These are phyloP conservation scores for Nomada ferruginata DNA, from an alignment of 2,888 invertebrate genomes.

Conservation along the genomic window DNA sequence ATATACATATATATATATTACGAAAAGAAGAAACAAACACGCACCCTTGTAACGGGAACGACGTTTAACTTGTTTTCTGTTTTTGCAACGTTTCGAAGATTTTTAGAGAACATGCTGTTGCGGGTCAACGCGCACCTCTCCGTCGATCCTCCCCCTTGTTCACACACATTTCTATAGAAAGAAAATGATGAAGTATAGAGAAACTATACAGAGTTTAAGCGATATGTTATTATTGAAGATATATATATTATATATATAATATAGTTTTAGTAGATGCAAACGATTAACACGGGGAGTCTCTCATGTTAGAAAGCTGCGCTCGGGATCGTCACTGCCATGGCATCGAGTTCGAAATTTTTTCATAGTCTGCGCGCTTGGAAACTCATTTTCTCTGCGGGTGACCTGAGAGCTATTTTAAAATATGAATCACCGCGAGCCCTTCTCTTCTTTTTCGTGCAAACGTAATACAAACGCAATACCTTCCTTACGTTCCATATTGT, in stretches of 20 bases:
- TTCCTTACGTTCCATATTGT: not conserved
- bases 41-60: constrained; percentile 42
- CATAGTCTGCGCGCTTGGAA: constrained; percentile 6
- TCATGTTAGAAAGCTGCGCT: constrained; percentile 60
- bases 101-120: constrained; percentile 58
- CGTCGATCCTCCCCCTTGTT: constrained; percentile 46
- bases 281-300: constrained; percentile 39
- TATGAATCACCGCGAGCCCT: not conserved
- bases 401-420: not conserved
- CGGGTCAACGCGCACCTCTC: constrained; percentile 62
- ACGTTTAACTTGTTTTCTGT: constrained; percentile 20
- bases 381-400: constrained; percentile 14
- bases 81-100: constrained; percentile 35
- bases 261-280: constrained; percentile 37
- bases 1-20: not conserved
- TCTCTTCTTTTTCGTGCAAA: not conserved
- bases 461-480: not conserved
- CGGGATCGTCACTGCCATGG: constrained; percentile 73
- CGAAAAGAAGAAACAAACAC: constrained; percentile 5
- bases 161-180: constrained; percentile 48
- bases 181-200: constrained; percentile 15
- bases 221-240: constrained; percentile 45
- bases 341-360: constrained; percentile 64
- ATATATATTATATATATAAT: constrained; percentile 32
- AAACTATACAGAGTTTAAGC: constrained; percentile 46